phyloP scores from a whole-genome alignment of 1,140 invertebrate species.

The Globodera rostochiensis region DNA sequence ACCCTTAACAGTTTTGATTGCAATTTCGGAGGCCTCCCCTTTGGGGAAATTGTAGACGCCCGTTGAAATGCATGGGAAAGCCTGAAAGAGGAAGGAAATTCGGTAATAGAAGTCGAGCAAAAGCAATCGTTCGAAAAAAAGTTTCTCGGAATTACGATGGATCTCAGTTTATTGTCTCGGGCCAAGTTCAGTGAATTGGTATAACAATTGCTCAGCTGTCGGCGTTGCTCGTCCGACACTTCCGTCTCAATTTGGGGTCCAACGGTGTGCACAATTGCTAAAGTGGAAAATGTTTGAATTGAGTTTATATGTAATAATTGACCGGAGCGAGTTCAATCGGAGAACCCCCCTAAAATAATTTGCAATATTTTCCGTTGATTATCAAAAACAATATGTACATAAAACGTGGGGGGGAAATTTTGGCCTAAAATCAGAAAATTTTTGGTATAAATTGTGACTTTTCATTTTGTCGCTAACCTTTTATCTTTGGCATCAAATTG shows the following conservation, averaged over 20 bases:
- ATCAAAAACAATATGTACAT: no score
- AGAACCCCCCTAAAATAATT: background rate
- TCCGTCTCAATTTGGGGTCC: conserved; percentile 26
- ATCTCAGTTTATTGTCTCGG: conserved; percentile 24
- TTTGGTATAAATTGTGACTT: no score
- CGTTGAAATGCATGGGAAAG: conserved; percentile 46
- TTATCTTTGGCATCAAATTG: conserved; percentile 36
- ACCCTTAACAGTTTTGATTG: conserved; percentile 18
- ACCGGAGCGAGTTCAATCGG: no score
- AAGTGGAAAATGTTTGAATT: background rate
- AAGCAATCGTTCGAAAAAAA: background rate
- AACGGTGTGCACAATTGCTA: conserved; percentile 42
- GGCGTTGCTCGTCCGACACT: conserved; percentile 16
- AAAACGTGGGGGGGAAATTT: no score
- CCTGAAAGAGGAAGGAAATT: conserved; percentile 18
- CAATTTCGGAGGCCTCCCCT: conserved; percentile 36
- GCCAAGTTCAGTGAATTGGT: conserved; percentile 39
- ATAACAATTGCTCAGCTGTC: conserved; percentile 27
- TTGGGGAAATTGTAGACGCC: conserved; percentile 41
- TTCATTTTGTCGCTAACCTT: conserved; percentile 15
- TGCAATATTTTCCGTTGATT: background rate
- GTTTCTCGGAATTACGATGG: conserved; percentile 20
- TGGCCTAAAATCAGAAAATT: no score
- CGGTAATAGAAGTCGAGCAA: background rate
- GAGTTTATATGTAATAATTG: no score